Conservation (phyloP, 2,113 vertebrate species). For the Halichoerus grypus region DNA sequence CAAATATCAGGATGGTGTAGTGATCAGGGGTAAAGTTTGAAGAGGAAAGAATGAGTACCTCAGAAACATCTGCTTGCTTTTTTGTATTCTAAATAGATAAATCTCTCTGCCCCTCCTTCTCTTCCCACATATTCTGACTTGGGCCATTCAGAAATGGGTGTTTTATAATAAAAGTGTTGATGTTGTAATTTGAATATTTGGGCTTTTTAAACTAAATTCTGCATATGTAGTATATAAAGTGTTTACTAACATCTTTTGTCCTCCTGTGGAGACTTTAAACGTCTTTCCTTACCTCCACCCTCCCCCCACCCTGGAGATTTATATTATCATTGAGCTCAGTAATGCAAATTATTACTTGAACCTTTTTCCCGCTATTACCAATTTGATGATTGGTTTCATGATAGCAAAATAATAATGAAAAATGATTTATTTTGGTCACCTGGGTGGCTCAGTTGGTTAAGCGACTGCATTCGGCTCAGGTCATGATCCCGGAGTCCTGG, state of each 20-base stretch:
- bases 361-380: neutral
- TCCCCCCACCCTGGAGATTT: neutral
- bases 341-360: neutral
- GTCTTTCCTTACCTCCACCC: rapidly evolving
- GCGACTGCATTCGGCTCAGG: too few relatives aligned
- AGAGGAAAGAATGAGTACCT: neutral
- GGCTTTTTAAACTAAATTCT: neutral
- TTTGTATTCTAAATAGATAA: neutral
- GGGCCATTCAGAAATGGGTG: neutral
- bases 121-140: neutral
- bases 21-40: neutral
- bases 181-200: neutral
- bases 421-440: neutral
- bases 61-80: neutral
- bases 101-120: neutral
- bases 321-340: neutral
- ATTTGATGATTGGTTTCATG: constrained; percentile 2
- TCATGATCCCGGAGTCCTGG: too few relatives aligned
- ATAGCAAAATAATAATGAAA: constrained; percentile 55
- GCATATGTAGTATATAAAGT: neutral
- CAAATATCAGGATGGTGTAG: neutral
- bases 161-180: neutral
- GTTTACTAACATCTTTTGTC: neutral
- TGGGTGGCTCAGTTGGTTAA: too few relatives aligned
- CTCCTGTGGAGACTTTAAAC: neutral